phyloP scores from a whole-genome alignment of 1,140 invertebrate species.

The Procambarus virginalis region DNA sequence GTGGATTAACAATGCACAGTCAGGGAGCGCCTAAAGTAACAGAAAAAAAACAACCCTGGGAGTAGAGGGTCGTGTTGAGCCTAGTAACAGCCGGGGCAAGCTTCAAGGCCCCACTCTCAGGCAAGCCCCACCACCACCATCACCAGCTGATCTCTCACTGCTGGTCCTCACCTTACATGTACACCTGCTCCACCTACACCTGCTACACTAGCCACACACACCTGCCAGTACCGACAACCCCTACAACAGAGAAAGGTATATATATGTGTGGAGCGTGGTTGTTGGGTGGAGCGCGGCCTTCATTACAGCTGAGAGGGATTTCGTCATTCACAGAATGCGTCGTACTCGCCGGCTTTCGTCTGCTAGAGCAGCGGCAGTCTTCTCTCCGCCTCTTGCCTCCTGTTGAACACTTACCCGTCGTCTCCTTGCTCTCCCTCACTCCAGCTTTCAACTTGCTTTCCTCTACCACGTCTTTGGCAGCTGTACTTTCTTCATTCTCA shows the following conservation, averaged over 20 bases:
- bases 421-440: background rate
- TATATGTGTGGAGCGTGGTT: background rate
- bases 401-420: background rate
- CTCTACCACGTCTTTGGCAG: background rate
- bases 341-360: slow-evolving; percentile 26
- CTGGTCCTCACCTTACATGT: background rate
- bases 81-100: background rate
- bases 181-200: too few species aligned
- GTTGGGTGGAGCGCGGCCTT: background rate
- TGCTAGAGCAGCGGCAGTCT: background rate
- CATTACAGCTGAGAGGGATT: slow-evolving; percentile 24
- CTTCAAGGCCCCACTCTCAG: too few species aligned
- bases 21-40: too few species aligned
- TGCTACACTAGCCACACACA: too few species aligned
- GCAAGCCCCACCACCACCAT: background rate
- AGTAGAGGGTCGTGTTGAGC: background rate
- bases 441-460: background rate
- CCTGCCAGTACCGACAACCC: too few species aligned
- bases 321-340: slow-evolving; percentile 6
- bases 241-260: too few species aligned
- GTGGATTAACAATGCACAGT: too few species aligned
- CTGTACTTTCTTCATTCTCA: slow-evolving; percentile 3
- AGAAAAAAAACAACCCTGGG: background rate
- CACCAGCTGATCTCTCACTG: background rate
- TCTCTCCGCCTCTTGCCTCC: too few species aligned